A percentile compares a stretch with the other conserved stretches of the same genome.
phyloP scores from a whole-genome alignment of 2,797 vertebrate genomes.

The Microchirus variegatus region DNA sequence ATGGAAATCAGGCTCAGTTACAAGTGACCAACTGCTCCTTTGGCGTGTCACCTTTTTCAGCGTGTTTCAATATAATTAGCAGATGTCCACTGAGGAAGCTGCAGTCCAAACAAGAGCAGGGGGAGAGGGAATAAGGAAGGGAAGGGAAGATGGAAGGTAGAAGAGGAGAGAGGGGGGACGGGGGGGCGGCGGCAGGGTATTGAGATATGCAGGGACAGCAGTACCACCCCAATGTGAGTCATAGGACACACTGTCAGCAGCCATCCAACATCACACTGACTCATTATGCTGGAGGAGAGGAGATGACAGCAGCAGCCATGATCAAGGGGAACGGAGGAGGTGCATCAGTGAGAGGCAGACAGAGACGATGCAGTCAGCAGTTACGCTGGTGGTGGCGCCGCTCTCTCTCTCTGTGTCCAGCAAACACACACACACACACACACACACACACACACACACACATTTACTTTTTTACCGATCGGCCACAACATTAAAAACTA shows the following conservation, averaged over 20 bases:
- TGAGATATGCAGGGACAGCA: conserved; percentile 69
- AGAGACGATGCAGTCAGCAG: conserved; percentile 47
- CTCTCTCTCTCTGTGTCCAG: conserved; percentile 13
- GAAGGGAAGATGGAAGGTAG: conserved; percentile 1
- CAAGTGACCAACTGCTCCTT: neutral
- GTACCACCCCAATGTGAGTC: conserved; percentile 67
- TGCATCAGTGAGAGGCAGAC: conserved; percentile 33
- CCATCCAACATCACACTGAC: conserved; percentile 72
- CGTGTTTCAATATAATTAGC: conserved; percentile 51
- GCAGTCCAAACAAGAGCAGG: conserved; percentile 25
- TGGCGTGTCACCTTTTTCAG: conserved; percentile 34
- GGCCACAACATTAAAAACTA: too few species aligned
- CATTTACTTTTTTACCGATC: too few species aligned
- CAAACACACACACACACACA: conserved; percentile 10
- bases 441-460: neutral
- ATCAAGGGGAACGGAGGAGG: conserved; percentile 64
- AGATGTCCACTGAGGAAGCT: conserved; percentile 29
- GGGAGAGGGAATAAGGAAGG: conserved; percentile 8
- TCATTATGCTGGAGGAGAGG: conserved; percentile 69
- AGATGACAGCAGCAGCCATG: conserved; percentile 65
- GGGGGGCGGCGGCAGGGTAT: neutral
- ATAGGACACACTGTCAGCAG: conserved; percentile 72
- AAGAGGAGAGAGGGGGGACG: too few species aligned
- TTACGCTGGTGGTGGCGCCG: conserved; percentile 23
- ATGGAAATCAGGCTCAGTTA: conserved; percentile 17